phyloP scores from a whole-genome alignment of 2,113 vertebrate species.

The Salvator merianae region DNA sequence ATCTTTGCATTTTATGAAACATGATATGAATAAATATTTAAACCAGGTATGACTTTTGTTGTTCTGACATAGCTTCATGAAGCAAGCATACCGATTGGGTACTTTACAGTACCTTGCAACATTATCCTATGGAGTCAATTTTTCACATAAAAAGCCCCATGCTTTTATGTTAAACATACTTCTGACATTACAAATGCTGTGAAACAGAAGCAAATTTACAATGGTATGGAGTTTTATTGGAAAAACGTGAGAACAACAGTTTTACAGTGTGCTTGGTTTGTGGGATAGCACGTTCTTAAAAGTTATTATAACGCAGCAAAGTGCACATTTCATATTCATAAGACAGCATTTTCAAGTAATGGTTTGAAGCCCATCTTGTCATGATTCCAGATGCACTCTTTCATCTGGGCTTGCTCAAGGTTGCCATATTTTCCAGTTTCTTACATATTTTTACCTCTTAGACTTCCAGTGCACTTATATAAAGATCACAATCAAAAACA shows the following conservation, averaged over 20 bases:
- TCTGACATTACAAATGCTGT: slow-evolving; percentile 59
- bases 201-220: slow-evolving; percentile 71
- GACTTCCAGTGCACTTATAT: accelerated
- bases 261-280: slow-evolving; percentile 56
- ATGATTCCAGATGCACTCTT: slow-evolving; percentile 32
- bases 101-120: slow-evolving; percentile 46
- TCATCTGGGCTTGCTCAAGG: slow-evolving; percentile 30
- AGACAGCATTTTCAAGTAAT: slow-evolving; percentile 30
- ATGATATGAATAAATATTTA: slow-evolving; percentile 30
- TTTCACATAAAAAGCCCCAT: slow-evolving; percentile 33
- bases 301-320: slow-evolving; percentile 59
- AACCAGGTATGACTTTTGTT: slow-evolving; percentile 31
- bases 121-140: slow-evolving; percentile 23
- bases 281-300: slow-evolving; percentile 48
- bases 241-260: slow-evolving; percentile 67
- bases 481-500: background rate
- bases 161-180: slow-evolving; percentile 68
- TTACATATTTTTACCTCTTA: slow-evolving; percentile 23
- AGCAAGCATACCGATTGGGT: slow-evolving; percentile 21
- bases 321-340: slow-evolving; percentile 37
- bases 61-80: background rate
- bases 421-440: slow-evolving; percentile 23
- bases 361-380: background rate
- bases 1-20: slow-evolving; percentile 15
- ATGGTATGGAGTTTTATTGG: slow-evolving; percentile 64